Conservation (phyloP, 2,113 vertebrate genomes). For the Tychaedon coryphoeus region DNA sequence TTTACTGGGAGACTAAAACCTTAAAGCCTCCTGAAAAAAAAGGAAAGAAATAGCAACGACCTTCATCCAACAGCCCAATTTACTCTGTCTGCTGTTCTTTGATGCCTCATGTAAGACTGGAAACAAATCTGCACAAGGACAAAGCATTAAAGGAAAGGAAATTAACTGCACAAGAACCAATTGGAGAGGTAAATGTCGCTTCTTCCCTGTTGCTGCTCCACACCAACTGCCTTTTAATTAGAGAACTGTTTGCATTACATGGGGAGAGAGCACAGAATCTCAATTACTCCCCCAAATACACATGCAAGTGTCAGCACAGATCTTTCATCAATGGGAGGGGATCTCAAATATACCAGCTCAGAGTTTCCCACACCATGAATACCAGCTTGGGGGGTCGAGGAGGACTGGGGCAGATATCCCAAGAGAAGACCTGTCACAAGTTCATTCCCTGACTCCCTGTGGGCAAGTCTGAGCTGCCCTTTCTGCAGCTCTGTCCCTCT, state of each 20-base stretch:
- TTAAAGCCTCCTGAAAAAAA: not conserved
- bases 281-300: conserved; percentile 1
- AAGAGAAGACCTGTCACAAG: not conserved
- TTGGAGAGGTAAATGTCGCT: not conserved
- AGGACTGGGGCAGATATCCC: not conserved
- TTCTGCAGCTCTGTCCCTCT: not conserved
- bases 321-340: not conserved
- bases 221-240: conserved; percentile 49
- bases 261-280: not conserved
- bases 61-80: conserved; percentile 5
- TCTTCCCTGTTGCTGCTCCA: conserved; percentile 44
- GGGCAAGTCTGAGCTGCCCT: not conserved
- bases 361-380: not conserved
- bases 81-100: not conserved
- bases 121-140: conserved; percentile 24
- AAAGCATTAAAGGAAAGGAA: conserved; percentile 44
- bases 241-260: not conserved
- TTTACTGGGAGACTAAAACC: not conserved
- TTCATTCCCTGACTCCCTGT: not conserved
- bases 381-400: not conserved
- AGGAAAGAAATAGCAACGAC: not conserved
- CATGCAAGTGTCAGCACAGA: not conserved
- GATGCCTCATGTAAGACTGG: not conserved
- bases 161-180: conserved; percentile 40
- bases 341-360: not conserved